Conservation (phyloP, 2,888 invertebrate species). For the Lydus trimaculatus region DNA sequence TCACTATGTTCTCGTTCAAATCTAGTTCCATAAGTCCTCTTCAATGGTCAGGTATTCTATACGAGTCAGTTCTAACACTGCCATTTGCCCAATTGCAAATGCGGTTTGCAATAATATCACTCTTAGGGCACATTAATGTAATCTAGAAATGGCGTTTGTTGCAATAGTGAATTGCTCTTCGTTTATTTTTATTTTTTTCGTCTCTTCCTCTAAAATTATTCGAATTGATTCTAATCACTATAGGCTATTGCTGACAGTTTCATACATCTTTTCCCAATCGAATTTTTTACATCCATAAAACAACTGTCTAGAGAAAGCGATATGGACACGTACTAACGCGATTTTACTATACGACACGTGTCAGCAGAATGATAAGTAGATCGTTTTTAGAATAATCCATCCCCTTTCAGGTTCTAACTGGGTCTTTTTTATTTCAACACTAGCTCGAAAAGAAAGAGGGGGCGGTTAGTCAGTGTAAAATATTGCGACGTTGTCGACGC, state of each 20-base stretch:
- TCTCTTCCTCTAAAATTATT: neutral
- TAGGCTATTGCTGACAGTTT: neutral
- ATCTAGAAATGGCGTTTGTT: constrained; percentile 19
- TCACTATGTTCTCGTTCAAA: constrained; percentile 44
- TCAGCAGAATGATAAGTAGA: constrained; percentile 9
- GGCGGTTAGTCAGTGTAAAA: constrained; percentile 2
- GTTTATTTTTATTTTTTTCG: neutral
- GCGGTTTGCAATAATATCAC: constrained; percentile 35
- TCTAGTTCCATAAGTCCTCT: constrained; percentile 52
- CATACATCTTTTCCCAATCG: neutral
- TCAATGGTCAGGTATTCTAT: constrained; percentile 38
- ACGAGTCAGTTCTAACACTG: constrained; percentile 18
- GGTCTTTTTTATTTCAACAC: neutral
- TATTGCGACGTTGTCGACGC: constrained; percentile 8
- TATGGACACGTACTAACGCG: constrained; percentile 8
- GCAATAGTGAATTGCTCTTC: neutral
- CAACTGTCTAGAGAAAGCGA: neutral
- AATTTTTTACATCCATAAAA: neutral
- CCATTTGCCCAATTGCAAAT: constrained; percentile 4
- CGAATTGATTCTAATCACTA: neutral
- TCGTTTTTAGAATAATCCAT: constrained; percentile 8
- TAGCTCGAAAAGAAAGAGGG: neutral
- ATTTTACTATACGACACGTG: constrained; percentile 10
- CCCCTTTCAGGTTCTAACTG: neutral
- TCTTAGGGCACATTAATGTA: constrained; percentile 42